Base-by-base conservation (phyloP, 2,888 invertebrate species). In the Oscheius sp. region DNA sequence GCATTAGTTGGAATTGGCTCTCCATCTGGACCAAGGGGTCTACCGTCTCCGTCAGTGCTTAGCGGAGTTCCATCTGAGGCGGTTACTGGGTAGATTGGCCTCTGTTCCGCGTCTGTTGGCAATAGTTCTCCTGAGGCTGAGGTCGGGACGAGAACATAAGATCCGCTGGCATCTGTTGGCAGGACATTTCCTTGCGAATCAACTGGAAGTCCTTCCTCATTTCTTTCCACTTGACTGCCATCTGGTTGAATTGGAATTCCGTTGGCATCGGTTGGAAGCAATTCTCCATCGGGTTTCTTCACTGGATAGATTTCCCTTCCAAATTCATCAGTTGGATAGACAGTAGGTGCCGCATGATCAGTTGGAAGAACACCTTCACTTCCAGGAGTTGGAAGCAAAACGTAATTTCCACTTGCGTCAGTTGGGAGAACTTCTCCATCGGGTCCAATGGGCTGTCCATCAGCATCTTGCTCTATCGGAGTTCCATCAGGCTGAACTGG, bases 381-480 rank as follows among this genome's bases (percentile, higher is more conserved):
- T 29, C 58, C 65, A 33, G 15, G n/a, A 46, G 6, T 25, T 8
- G 52, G 27, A 52, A 25, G 52, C 6, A 29, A 27, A 10, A 27
- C 8, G 12, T 8, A 23, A 12, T n/a, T 29, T 25, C 29, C 52
- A 37, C 10, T 12, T 1, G 67, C 31, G 42, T 76, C 75, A 4
- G 76, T 79, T 6, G 74, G 71, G 8, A 79, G 67, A 29, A 72
- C 70, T 10, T 68, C 45, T 29, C 78, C 79, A 33, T 80, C 79
- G 12, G 78, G 71, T 45, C 74, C 80, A 31, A 53, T 3, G 8
- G 53, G 53, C 15, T 67, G 69, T 33, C 79, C 79, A 37, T 48
- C 15, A n/a, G 42, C 37, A 57, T 82, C 82, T 15, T 79, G 82
- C 27, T 80, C 82, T 25, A 81, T 65, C 3, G 70, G 74, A 6